Evolutionary conservation across 1,140 invertebrate species (phyloP).

Genomic region (Cepaea nemoralis): DNA sequence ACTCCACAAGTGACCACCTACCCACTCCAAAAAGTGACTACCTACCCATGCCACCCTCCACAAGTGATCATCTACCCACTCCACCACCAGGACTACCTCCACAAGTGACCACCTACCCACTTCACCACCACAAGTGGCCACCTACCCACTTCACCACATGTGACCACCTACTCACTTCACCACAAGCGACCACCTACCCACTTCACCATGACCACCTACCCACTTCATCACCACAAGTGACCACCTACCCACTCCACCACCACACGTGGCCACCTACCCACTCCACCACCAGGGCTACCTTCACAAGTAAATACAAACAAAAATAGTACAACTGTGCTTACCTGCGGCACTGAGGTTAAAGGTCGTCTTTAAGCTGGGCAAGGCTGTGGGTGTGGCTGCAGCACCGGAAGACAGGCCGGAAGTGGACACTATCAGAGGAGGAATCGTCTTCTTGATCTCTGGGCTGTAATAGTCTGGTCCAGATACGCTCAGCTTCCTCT

Average conservation of each 20-base stretch:
- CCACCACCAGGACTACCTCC: no score
- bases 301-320: not conserved
- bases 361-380: constrained; percentile 22
- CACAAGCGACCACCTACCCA: no score
- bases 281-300: not conserved
- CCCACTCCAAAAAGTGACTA: not conserved
- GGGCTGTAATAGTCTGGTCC: not conserved
- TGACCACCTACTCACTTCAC: no score
- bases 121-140: no score
- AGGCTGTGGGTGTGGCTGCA: not conserved
- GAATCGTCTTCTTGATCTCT: not conserved
- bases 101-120: no score
- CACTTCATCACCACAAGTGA: no score
- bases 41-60: not conserved
- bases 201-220: no score
- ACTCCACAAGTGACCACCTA: no score
- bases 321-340: not conserved
- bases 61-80: not conserved
- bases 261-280: no score
- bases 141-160: no score
- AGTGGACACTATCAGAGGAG: constrained; percentile 14
- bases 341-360: constrained; percentile 16
- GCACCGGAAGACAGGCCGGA: not conserved
- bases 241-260: no score
- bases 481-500: constrained; percentile 10